A percentile compares a stretch with the other conserved stretches of the same genome.
Evolutionary conservation across 2,113 vertebrate genomes (phyloP).

Genomic region (Pao palembangensis): DNA sequence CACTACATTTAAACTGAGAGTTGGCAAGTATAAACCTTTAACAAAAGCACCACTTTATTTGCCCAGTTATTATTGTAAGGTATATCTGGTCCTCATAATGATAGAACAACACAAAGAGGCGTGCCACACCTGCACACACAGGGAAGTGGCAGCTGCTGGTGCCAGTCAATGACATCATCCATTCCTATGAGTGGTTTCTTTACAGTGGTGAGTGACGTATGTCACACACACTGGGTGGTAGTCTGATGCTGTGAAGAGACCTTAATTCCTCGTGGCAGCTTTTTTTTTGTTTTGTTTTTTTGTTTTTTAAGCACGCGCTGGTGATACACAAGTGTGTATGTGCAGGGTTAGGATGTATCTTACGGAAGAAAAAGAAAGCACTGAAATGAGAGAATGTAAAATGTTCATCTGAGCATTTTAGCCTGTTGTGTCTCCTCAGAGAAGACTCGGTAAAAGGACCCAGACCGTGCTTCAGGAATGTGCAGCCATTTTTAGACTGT

Average conservation of each 20-base stretch:
- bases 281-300: neutral
- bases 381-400: too few relatives aligned
- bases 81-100: neutral
- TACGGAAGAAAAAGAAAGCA: too few relatives aligned
- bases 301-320: too few relatives aligned
- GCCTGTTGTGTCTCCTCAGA: slow-evolving; percentile 19
- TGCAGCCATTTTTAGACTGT: slow-evolving; percentile 55
- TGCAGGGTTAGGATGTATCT: too few relatives aligned
- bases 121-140: slow-evolving; percentile 31
- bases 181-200: slow-evolving; percentile 21
- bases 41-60: too few relatives aligned
- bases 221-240: slow-evolving; percentile 26
- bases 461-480: slow-evolving; percentile 43
- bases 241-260: slow-evolving; percentile 4
- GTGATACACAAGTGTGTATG: too few relatives aligned
- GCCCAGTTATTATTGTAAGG: too few relatives aligned
- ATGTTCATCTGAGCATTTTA: neutral
- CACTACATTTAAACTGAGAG: too few relatives aligned
- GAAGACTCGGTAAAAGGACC: slow-evolving; percentile 14
- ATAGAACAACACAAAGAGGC: slow-evolving; percentile 3
- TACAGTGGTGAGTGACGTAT: slow-evolving; percentile 15
- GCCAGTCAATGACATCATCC: slow-evolving; percentile 63
- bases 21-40: too few relatives aligned
- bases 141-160: slow-evolving; percentile 52
- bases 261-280: neutral